A percentile compares a stretch with the other conserved stretches of the same genome.
phyloP scores from a whole-genome alignment of 2,113 vertebrate genomes.

The Ibidorhyncha struthersii region DNA sequence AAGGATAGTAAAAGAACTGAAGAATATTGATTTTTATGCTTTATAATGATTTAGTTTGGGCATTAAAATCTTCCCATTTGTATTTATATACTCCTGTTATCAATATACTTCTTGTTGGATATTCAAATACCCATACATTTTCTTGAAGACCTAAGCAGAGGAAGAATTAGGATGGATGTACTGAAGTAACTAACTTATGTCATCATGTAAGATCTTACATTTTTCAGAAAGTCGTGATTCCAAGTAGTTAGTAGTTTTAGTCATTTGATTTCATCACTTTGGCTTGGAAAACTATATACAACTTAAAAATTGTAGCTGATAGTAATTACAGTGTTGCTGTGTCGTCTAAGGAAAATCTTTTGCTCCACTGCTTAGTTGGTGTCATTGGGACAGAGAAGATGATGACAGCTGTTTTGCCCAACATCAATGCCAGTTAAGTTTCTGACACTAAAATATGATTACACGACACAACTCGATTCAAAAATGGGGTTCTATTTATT shows the following conservation, averaged over 20 bases:
- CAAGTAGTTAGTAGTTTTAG: neutral
- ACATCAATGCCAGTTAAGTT: neutral
- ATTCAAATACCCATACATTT: neutral
- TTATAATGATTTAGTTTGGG: neutral
- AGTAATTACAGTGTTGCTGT: neutral
- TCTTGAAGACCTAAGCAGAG: neutral
- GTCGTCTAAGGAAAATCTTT: neutral
- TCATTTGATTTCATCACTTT: neutral
- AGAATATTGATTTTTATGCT: neutral
- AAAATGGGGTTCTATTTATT: neutral
- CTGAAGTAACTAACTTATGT: neutral
- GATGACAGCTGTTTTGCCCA: neutral
- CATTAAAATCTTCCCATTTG: neutral
- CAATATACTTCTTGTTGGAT: neutral
- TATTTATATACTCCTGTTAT: neutral
- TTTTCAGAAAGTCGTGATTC: neutral
- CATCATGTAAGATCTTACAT: fast-evolving
- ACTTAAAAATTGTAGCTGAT: neutral
- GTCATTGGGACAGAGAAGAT: fast-evolving
- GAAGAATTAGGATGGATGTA: neutral
- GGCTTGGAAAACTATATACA: neutral
- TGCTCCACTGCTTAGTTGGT: neutral
- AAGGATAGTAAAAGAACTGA: neutral
- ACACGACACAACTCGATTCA: neutral
- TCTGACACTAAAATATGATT: neutral